Conservation (phyloP, 2,113 vertebrate genomes). For the Phylloscopus trochiloides region DNA sequence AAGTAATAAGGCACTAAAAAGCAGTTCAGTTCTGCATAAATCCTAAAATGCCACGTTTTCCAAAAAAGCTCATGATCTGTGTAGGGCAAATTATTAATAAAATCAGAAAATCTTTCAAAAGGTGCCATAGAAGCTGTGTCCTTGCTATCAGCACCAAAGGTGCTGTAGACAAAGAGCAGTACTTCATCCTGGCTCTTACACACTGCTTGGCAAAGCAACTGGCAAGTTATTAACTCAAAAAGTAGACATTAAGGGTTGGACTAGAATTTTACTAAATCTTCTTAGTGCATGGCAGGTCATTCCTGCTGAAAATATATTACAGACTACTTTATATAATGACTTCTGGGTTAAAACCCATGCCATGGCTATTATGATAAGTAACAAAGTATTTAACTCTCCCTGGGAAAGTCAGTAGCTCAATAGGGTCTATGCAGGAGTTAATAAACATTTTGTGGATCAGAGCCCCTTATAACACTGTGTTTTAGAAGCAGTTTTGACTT, state of each 20-base stretch:
- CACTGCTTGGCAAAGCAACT: not conserved
- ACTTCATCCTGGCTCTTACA: rapidly evolving
- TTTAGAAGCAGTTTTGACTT: not conserved
- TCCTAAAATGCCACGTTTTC: not conserved
- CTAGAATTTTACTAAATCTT: not conserved
- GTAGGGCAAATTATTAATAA: not conserved
- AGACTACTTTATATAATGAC: not conserved
- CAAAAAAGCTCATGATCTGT: not conserved
- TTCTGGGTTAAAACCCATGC: not conserved
- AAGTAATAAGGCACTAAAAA: not conserved
- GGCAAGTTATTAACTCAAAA: not conserved
- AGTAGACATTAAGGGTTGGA: not conserved
- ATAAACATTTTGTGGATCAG: not conserved
- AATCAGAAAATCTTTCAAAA: not conserved
- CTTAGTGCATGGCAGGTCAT: not conserved
- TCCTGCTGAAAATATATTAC: not conserved
- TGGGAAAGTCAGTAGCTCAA: not conserved
- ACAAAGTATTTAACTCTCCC: not conserved
- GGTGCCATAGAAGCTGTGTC: not conserved
- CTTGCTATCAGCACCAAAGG: not conserved
- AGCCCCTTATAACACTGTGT: not conserved
- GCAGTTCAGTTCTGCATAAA: not conserved
- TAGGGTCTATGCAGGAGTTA: not conserved
- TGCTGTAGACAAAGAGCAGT: not conserved
- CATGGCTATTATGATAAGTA: not conserved